These are phyloP conservation scores for Anhinga rufa DNA, from an alignment of 2,113 vertebrate genomes.

Conservation along the genomic window DNA sequence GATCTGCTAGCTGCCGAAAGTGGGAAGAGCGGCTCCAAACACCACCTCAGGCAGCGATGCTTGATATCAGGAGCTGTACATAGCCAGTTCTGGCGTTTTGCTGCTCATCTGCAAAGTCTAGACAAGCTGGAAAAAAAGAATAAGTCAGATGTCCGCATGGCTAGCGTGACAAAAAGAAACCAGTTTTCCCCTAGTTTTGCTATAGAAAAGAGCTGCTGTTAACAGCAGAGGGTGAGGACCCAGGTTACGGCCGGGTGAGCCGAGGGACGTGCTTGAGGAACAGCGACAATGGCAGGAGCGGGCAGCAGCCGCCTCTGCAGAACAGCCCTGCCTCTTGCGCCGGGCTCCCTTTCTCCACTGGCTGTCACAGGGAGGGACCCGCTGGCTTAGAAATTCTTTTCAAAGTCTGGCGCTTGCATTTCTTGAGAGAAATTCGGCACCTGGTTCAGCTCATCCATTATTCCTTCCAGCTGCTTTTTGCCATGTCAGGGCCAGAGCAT, in stretches of 20 bases:
- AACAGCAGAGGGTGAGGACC: background rate
- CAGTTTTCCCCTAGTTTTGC: background rate
- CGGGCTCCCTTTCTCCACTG: background rate
- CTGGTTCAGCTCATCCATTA: slow-evolving; percentile 17
- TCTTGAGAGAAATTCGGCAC: background rate
- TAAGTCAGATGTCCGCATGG: background rate
- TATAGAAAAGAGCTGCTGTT: background rate
- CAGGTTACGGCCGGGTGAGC: background rate
- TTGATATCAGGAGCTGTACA: background rate
- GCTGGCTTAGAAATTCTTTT: background rate
- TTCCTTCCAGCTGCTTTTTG: slow-evolving; percentile 17
- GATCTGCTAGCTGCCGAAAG: background rate
- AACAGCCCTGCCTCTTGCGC: background rate
- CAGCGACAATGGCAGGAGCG: background rate
- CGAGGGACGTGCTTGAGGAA: background rate
- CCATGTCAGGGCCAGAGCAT: background rate
- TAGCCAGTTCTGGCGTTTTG: background rate
- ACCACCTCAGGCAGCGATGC: too few species aligned
- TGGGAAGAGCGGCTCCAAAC: background rate
- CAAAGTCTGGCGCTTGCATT: background rate
- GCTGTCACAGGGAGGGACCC: background rate
- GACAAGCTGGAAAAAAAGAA: background rate
- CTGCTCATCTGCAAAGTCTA: background rate
- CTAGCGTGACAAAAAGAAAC: accelerated
- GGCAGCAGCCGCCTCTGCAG: background rate